Conservation (phyloP, 2,797 vertebrate species). For the Sebastes itinus region DNA sequence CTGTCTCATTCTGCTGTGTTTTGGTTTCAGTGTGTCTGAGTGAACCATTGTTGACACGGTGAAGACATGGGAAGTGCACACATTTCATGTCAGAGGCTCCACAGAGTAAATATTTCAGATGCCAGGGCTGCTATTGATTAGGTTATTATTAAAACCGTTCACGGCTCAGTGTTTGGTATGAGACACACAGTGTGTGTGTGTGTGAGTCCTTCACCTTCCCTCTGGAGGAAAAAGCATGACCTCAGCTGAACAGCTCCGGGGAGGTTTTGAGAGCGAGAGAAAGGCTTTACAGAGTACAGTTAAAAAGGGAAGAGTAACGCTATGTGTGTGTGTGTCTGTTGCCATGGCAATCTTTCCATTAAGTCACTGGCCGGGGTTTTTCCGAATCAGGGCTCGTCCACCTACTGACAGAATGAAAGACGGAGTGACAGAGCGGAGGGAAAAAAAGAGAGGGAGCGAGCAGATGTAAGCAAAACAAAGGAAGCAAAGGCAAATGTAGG, state of each 20-base stretch:
- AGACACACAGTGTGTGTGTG: conserved; percentile 9
- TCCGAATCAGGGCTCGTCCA: conserved; percentile 65
- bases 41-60: conserved; percentile 36
- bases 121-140: conserved; percentile 40
- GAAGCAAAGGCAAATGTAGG: conserved; percentile 32
- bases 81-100: conserved; percentile 34
- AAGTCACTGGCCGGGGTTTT: conserved; percentile 73
- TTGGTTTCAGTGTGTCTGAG: conserved; percentile 28
- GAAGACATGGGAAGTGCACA: conserved; percentile 55
- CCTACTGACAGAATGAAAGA: conserved; percentile 57
- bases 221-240: conserved; percentile 50
- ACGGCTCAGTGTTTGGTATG: conserved; percentile 10
- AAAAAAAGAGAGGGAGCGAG: conserved; percentile 14
- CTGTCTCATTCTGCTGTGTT: conserved; percentile 35
- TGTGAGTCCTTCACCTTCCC: conserved; percentile 21
- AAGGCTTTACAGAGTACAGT: conserved; percentile 50
- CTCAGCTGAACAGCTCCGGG: conserved; percentile 47
- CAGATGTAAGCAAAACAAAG: conserved; percentile 55
- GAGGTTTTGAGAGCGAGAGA: conserved; percentile 29
- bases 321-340: conserved; percentile 71
- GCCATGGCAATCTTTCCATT: conserved; percentile 78
- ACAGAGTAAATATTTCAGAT: conserved; percentile 38
- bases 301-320: conserved; percentile 63
- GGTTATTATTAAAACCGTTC: conserved; percentile 26
- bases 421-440: conserved; percentile 41